phyloP scores from a whole-genome alignment of 2,113 vertebrate species.

The Rhinichthys klamathensis region DNA sequence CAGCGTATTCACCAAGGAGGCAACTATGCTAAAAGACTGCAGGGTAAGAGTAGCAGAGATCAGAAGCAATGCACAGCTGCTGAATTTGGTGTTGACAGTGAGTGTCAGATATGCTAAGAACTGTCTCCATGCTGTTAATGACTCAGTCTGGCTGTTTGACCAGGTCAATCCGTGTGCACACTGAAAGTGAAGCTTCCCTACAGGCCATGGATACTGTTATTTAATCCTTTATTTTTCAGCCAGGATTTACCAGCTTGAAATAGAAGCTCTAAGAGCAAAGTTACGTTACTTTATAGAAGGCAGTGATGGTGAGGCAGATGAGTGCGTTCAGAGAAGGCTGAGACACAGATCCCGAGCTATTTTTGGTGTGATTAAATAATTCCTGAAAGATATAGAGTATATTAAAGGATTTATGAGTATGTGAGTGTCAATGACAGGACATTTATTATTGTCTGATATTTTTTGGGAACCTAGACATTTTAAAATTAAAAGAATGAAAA shows the following conservation, averaged over 20 bases:
- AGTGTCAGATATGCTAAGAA: slow-evolving; percentile 37
- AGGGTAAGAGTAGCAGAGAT: neutral
- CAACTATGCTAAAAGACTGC: neutral
- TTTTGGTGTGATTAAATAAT: slow-evolving; percentile 17
- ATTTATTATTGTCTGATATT: neutral
- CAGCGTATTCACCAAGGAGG: neutral
- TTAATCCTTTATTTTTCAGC: slow-evolving; percentile 50
- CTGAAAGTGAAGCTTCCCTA: slow-evolving; percentile 16
- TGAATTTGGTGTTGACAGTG: slow-evolving; percentile 70
- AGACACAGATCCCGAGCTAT: slow-evolving; percentile 47
- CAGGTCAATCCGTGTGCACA: slow-evolving; percentile 2
- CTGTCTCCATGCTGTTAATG: slow-evolving; percentile 25
- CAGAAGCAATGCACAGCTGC: neutral
- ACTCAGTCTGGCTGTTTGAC: slow-evolving; percentile 44
- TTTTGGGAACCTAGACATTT: no score
- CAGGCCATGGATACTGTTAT: slow-evolving; percentile 48
- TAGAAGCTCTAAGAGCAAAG: slow-evolving; percentile 56
- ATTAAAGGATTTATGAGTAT: neutral
- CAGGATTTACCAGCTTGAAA: slow-evolving; percentile 60
- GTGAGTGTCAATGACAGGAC: neutral
- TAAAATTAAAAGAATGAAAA: no score
- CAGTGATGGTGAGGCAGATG: slow-evolving; percentile 26
- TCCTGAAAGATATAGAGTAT: neutral
- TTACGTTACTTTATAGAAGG: slow-evolving; percentile 38
- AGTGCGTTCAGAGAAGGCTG: slow-evolving; percentile 14